A percentile compares a stretch with the other conserved stretches of the same genome.
These are phyloP conservation scores for Lithosia quadra DNA, from an alignment of 2,888 invertebrate genomes.

Conservation along the genomic window DNA sequence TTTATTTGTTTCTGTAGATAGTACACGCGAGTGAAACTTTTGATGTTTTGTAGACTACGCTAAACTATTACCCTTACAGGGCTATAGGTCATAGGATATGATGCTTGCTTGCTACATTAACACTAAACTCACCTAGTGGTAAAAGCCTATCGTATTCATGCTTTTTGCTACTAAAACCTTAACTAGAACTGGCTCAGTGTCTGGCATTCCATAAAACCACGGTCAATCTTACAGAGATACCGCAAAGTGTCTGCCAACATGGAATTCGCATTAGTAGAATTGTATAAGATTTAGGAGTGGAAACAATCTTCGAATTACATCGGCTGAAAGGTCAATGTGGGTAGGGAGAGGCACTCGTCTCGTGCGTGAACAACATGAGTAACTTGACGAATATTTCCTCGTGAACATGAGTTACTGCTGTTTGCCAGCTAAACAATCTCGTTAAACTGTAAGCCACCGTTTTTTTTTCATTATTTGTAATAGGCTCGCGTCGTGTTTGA, in stretches of 20 bases:
- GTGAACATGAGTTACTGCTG: not conserved
- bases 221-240: not conserved
- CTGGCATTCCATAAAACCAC: not conserved
- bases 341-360: not conserved
- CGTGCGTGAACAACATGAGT: not conserved
- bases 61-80: too few species aligned
- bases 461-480: too few species aligned
- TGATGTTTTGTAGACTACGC: too few species aligned
- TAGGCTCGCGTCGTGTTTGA: too few species aligned
- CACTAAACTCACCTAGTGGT: not conserved
- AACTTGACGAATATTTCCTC: not conserved
- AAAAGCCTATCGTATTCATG: not conserved
- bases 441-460: not conserved
- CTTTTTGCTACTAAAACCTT: not conserved
- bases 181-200: not conserved
- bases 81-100: too few species aligned
- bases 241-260: not conserved
- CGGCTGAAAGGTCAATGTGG: not conserved
- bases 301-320: not conserved
- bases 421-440: not conserved
- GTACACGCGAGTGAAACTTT: too few species aligned
- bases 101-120: not conserved
- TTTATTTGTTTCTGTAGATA: too few species aligned
- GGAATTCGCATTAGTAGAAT: constrained; percentile 1
- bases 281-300: constrained; percentile 6